Base-by-base conservation (phyloP, 2,113 vertebrate genomes). In the Craseonycteris thonglongyai region DNA sequence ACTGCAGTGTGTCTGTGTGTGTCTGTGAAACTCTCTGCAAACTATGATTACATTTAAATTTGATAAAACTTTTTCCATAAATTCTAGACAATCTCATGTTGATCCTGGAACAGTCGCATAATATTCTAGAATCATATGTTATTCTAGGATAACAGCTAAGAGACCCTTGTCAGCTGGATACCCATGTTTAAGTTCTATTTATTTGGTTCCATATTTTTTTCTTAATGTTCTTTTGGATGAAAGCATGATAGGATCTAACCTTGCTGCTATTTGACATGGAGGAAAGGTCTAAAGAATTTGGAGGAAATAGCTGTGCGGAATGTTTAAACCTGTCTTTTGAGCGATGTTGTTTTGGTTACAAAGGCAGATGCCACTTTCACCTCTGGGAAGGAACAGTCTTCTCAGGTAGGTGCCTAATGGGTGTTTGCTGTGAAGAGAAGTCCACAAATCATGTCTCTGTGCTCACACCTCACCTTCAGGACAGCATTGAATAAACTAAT, bases 391-490 rank as follows among this genome's bases (percentile, higher is more conserved):
- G 35, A 66, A 45, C 11, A 58, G 21, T 4, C 47, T 63, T 81
- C 49, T 59, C 11, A 58, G 22, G 89, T 59, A 79, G 28, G 5
- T 68, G 5, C 49, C 33, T 81, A 58, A 74, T 69, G 19, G 56
- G 54, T 66, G 26, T 89, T 76, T n/a, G n/a, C 26, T 19, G 0
- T 49, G n/a, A 76, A 93, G 87, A 47, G 26, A 91, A 84, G 58
- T 13, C 13, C 63, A 80, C 15, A 56, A 84, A 30, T 28, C 38
- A 28, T 49, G 11, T 15, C n/a, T 28, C 13, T 26, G 22, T 18
- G 9, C 2, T 16, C 40, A 0, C 10, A 24, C 18, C 40, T 0
- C 10, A 28, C 30, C 16, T 47, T 78, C 15, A 74, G 21, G 9
- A 28, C 26, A 58, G 24, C 24, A 47, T 19, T 45, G 21, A 9